phyloP scores from a whole-genome alignment of 37 sponge, comb jelly and placozoan genomes.

The Cladorhizidae sp. region DNA sequence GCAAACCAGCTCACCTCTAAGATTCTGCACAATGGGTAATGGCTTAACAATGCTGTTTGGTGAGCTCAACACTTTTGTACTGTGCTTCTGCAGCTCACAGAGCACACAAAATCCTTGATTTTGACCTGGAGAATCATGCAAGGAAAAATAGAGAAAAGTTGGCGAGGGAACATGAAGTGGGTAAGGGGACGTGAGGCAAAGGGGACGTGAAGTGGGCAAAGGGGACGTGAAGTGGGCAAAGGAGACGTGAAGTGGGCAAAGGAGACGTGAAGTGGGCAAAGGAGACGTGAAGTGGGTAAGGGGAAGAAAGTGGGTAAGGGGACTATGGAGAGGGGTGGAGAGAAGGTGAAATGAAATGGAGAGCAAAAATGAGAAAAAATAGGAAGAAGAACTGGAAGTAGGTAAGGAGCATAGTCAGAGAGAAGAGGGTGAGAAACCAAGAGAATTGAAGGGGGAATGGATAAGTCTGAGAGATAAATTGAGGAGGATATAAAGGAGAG shows the following conservation, averaged over 20 bases:
- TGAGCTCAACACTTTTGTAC: slow-evolving; percentile 43
- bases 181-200: neutral
- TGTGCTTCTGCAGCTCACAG: slow-evolving; percentile 84
- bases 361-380: neutral
- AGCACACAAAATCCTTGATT: slow-evolving; percentile 90
- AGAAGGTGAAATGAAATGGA: neutral
- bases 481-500: neutral
- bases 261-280: neutral
- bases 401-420: neutral
- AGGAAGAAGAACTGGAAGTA: neutral
- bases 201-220: neutral
- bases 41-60: slow-evolving; percentile 64
- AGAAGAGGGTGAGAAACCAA: neutral
- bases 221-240: neutral
- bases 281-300: neutral
- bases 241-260: neutral
- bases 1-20: slow-evolving; percentile 81
- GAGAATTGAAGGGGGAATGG: neutral
- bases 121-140: slow-evolving; percentile 12
- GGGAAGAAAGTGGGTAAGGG: neutral
- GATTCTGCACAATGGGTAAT: slow-evolving; percentile 79
- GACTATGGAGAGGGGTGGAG: neutral
- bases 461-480: neutral
- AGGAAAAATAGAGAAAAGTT: neutral
- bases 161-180: neutral